Evolutionary conservation across 2,797 vertebrate species (phyloP), one percentile per base, ranked within the genome.

Genomic region (Cuculus canorus): DNA sequence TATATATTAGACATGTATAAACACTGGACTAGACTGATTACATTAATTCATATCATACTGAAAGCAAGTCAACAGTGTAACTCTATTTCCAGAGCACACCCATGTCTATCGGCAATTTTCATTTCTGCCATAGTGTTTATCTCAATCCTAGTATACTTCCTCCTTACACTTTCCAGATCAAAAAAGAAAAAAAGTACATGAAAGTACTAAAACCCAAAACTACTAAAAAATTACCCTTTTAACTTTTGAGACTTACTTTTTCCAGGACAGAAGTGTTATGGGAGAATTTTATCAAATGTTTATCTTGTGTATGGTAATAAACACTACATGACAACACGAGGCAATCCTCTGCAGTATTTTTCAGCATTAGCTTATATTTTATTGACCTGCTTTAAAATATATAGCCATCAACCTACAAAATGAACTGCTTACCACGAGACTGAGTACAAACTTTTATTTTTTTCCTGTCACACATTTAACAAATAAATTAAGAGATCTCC

Each of bases 31-130:
- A 57, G 25, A 10, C 9, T 53, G 8, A 37, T 33, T 45, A 27
- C 0, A 1, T 54, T 54, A 30, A 43, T 60, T 66, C 2, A 30
- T 45, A 52, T 13, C 3, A 24, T 50, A 57, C 5, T 13, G 41
- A 70, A 75, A 70, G 7, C 3, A 65, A 32, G 23, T 21, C 19
- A 70, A 15, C 9, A 22, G 1, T 33, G 7, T 37, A 41, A 63
- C 13, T 60, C 4, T n/a, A 17, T 66, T 90, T 78, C 18, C 66
- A 71, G 35, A 75, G 16, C 21, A 72, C 8, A 30, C 2, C 12
- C 11, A 57, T 47, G 1, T 86, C 14, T 81, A 47, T 7, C 33
- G 22, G 22, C 5, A 90, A 88, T 66, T 73, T 61, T 45, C 45
- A 37, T 82, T 77, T 76, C 41, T 79, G 3, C 4, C 11, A 76